phyloP scores from a whole-genome alignment of 2,797 vertebrate species.

The Liparis tanakae region DNA sequence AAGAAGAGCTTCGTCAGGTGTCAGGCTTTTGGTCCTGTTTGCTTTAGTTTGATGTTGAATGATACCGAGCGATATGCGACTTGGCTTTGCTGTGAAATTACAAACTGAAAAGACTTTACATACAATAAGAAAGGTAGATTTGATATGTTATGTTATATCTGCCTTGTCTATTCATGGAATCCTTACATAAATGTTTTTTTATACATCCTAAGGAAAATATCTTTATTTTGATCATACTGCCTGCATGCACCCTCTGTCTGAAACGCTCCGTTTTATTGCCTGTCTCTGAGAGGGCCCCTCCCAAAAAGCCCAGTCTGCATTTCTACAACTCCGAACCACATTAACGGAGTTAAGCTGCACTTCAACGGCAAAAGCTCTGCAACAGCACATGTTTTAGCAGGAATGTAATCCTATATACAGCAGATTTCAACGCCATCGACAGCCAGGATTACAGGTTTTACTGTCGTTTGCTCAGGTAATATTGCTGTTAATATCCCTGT shows the following conservation, averaged over 20 bases:
- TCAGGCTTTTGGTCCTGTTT: slow-evolving; percentile 68
- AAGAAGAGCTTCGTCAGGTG: slow-evolving; percentile 56
- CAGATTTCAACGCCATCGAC: too few relatives aligned
- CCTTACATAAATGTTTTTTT: not conserved
- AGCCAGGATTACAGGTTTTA: too few relatives aligned
- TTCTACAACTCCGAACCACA: not conserved
- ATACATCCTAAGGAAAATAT: not conserved
- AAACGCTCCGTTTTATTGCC: not conserved
- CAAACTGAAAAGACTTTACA: slow-evolving; percentile 41
- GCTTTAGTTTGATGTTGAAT: slow-evolving; percentile 68
- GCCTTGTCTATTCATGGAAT: slow-evolving; percentile 41
- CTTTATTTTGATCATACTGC: too few relatives aligned
- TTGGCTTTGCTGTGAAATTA: slow-evolving; percentile 62
- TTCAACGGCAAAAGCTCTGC: too few relatives aligned
- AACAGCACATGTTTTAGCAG: too few relatives aligned
- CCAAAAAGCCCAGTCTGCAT: not conserved
- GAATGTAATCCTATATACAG: too few relatives aligned
- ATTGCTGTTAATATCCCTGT: too few relatives aligned
- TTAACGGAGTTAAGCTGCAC: not conserved
- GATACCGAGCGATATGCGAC: slow-evolving; percentile 46
- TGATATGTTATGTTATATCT: slow-evolving; percentile 17
- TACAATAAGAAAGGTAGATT: slow-evolving; percentile 40
- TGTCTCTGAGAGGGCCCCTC: not conserved
- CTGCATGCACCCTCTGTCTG: too few relatives aligned
- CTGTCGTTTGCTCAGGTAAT: too few relatives aligned